Base-by-base conservation (phyloP, 2,797 vertebrate species). In the Crossoptilon crossoptilon region DNA sequence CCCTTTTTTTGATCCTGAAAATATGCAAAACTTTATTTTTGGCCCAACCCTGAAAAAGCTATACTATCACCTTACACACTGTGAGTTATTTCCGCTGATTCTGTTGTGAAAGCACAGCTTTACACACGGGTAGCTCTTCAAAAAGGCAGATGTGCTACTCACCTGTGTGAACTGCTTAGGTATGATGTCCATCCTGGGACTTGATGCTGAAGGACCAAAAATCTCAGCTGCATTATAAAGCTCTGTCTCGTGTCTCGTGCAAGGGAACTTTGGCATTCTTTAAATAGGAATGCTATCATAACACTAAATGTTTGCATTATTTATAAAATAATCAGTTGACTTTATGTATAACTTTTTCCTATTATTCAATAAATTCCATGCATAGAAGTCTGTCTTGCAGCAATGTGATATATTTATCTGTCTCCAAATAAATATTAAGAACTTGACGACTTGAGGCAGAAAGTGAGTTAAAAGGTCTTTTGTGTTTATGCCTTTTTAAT, bases 401-500 rank as follows among this genome's bases (percentile, higher is more conserved):
- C 8, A 76, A 39, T 73, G 9, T n/a, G 39, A 35, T 53, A 63
- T 82, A 56, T 53, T 9, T 74, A 21, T 84, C 21, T 90, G 12
- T 90, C 66, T 89, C 69, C 73, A 84, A 71, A 66, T 44, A 87
- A 82, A 83, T 72, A n/a, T 33, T 74, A 71, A 68, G 91, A 73
- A 56, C 39, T 24, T 81, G 15, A 67, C 33, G 19, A 83, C 11
- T 71, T 60, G 55, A 88, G 68, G 23, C 46, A 80, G 43, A 94
- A 46, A 75, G 11, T 91, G 76, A 56, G 58, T 85, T 84, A 71
- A 89, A 92, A 93, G 58, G 37, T 37, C 16, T 89, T 77, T 81
- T 87, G 14, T 63, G 15, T 76, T 91, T 94, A 43, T 83, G 13
- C 26, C 14, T 72, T 96, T 90, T 93, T 67, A 93, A 94, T 88